Conservation (phyloP, 37 sponge, comb jelly and placozoan genomes). For the Aphrocallistes beatrix region DNA sequence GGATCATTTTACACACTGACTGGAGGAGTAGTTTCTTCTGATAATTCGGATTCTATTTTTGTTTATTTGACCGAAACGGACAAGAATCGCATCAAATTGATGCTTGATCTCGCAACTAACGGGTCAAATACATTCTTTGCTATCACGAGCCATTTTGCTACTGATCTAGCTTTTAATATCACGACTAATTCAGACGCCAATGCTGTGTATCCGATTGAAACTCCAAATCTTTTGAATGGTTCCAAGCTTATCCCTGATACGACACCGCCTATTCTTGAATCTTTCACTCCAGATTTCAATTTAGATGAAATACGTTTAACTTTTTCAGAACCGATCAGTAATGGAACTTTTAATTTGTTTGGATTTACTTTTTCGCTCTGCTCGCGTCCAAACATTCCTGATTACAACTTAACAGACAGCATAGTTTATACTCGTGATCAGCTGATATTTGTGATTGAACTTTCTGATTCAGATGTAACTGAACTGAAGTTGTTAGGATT, state of each 20-base stretch:
- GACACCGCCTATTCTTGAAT: constrained; percentile 31
- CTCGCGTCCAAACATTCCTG: not conserved
- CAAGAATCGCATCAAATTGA: constrained; percentile 18
- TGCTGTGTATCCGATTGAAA: constrained; percentile 25
- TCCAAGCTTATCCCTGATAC: constrained; percentile 34
- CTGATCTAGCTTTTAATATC: constrained; percentile 7
- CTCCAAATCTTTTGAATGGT: constrained; percentile 34
- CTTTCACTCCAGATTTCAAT: constrained; percentile 50
- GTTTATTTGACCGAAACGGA: not conserved
- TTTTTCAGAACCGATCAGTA: constrained; percentile 52
- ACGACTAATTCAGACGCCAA: constrained; percentile 21
- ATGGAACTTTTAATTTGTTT: not conserved
- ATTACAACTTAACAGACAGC: not conserved
- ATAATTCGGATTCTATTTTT: not conserved
- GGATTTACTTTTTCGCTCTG: not conserved
- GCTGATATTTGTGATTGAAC: not conserved
- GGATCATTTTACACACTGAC: constrained; percentile 21
- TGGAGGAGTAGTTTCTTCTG: constrained; percentile 13
- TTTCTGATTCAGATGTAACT: constrained; percentile 10
- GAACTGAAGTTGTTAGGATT: not conserved
- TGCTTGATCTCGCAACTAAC: constrained; percentile 35
- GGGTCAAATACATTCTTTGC: constrained; percentile 54
- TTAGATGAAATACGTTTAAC: constrained; percentile 25
- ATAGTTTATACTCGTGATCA: not conserved
- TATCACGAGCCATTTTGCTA: constrained; percentile 29